Conservation (phyloP, 30 jellyfish, hydroid and myxozoan species). For the Nemopilema nomurai region DNA sequence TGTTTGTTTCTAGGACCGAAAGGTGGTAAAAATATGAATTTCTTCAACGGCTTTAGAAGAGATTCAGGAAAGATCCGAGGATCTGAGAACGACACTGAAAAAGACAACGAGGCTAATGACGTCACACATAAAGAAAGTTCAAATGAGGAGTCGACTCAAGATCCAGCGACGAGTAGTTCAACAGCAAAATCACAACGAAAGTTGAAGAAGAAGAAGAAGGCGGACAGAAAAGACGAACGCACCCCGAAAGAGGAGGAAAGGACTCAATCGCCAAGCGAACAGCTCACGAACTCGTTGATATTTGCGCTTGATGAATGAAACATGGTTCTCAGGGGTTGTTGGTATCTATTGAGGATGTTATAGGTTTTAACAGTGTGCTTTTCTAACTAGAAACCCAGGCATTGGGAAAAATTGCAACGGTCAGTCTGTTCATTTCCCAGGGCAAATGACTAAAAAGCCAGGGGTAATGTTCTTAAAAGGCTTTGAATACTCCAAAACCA, state of each 20-base stretch:
- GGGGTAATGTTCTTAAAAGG: no score
- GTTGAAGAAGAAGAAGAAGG: conserved; percentile 34
- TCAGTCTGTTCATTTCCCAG: no score
- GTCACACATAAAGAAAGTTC: neutral
- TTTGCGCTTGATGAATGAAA: conserved; percentile 46
- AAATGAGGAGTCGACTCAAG: neutral
- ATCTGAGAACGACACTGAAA: conserved; percentile 5
- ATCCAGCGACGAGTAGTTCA: neutral
- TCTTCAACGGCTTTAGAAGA: conserved; percentile 32
- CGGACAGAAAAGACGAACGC: conserved; percentile 11
- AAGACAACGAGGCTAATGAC: neutral
- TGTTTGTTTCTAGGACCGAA: conserved; percentile 8
- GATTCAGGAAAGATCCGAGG: conserved; percentile 6
- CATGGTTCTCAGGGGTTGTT: neutral
- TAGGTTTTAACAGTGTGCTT: no score
- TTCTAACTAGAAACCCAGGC: no score
- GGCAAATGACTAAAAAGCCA: no score
- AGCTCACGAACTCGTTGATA: conserved; percentile 36
- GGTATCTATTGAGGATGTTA: no score
- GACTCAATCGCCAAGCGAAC: conserved; percentile 6
- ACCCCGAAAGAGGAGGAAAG: neutral
- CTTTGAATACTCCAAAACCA: no score
- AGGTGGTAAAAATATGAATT: conserved; percentile 39
- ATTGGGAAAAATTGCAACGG: no score
- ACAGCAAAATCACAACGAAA: conserved; percentile 13